These are phyloP conservation scores for Ondatra zibethicus DNA, from an alignment of 2,113 vertebrate species.

Conservation along the genomic window DNA sequence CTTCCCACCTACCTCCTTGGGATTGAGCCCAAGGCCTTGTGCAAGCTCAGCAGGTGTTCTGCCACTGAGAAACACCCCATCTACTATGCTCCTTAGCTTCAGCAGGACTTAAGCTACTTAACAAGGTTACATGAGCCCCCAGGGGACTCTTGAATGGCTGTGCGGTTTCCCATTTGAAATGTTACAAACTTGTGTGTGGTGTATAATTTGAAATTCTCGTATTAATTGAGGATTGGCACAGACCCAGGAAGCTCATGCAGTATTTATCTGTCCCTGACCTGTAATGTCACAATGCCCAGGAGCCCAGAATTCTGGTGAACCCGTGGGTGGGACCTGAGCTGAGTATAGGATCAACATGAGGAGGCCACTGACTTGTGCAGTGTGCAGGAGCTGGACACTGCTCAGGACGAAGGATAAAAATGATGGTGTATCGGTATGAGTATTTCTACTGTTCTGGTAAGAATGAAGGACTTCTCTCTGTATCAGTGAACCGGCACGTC, in stretches of 20 bases:
- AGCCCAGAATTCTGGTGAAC: not conserved
- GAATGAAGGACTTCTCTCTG: not conserved
- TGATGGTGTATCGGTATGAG: not conserved
- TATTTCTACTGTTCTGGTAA: not conserved
- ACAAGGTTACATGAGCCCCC: not conserved
- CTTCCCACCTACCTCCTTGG: not conserved
- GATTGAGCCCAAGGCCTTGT: too few species aligned
- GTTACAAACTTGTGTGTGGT: not conserved
- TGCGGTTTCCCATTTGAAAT: not conserved
- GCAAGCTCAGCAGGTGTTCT: not conserved
- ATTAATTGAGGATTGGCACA: not conserved
- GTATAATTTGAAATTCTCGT: not conserved
- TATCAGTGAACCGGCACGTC: not conserved
- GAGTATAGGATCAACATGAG: not conserved
- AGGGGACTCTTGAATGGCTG: not conserved
- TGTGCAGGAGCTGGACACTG: not conserved
- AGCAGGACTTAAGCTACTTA: not conserved
- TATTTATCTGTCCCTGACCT: not conserved
- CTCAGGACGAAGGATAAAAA: constrained; percentile 8
- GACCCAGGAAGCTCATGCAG: not conserved
- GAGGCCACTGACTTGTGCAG: not conserved
- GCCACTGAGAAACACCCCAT: not conserved
- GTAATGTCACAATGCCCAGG: not conserved
- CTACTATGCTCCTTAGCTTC: not conserved
- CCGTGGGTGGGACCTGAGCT: not conserved